Conservation (phyloP, 2,113 vertebrate genomes). For the Rhinichthys klamathensis region DNA sequence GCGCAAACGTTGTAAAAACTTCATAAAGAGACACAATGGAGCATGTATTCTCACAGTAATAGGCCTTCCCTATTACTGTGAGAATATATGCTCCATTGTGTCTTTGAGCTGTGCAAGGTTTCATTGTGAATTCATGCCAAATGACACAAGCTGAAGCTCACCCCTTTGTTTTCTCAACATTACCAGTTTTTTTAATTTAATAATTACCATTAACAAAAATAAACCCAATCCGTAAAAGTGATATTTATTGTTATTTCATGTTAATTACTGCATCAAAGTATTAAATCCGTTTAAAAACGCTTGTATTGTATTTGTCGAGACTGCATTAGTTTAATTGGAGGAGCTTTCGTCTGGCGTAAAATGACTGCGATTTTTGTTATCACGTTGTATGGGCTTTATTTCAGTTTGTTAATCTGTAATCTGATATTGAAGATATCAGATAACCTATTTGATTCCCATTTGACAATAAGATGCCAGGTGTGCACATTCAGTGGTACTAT, state of each 20-base stretch:
- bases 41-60: too few species aligned
- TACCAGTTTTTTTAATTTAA: too few species aligned
- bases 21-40: too few species aligned
- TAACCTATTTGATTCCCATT: constrained; percentile 8
- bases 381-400: not conserved
- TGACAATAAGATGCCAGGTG: not conserved
- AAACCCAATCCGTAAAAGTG: too few species aligned
- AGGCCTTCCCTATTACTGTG: not conserved
- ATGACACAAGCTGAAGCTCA: not conserved
- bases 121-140: not conserved
- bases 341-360: not conserved
- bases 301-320: not conserved
- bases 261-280: too few species aligned
- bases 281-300: not conserved
- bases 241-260: too few species aligned
- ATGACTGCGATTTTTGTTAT: not conserved
- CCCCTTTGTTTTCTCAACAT: not conserved
- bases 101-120: not conserved
- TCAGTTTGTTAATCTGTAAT: not conserved
- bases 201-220: too few species aligned
- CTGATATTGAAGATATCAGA: not conserved
- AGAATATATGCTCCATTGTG: not conserved
- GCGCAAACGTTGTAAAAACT: not conserved
- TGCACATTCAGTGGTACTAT: not conserved
- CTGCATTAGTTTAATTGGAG: not conserved